Percentiles rank a stretch among this genome's conserved stretches.
Conservation (phyloP, 2,113 vertebrate genomes). For the Emydura subglobosa region DNA sequence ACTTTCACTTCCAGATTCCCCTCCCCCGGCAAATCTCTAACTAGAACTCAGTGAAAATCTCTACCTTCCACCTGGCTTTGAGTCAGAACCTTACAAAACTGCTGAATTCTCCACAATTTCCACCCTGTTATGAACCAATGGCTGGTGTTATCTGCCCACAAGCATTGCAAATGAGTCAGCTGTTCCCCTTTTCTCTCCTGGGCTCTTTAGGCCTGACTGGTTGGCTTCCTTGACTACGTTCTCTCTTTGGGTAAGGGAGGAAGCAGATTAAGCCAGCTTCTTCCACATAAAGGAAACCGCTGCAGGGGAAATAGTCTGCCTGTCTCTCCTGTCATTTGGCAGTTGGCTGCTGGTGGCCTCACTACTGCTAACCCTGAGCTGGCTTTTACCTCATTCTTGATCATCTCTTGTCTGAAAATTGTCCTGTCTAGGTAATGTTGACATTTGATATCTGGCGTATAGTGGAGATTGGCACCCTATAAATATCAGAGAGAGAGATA, state of each 20-base stretch:
- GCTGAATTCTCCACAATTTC: not conserved
- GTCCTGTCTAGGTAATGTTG: not conserved
- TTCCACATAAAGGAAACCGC: not conserved
- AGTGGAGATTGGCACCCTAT: rapidly evolving
- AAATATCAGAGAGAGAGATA: rapidly evolving
- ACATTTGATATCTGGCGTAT: not conserved
- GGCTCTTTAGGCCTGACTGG: not conserved
- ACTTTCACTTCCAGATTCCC: not conserved
- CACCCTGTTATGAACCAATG: not conserved
- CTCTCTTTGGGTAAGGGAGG: rapidly evolving
- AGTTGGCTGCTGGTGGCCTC: not conserved
- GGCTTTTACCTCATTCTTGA: not conserved
- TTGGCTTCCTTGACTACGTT: not conserved
- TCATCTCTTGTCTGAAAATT: rapidly evolving
- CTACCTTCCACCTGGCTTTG: not conserved
- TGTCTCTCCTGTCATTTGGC: not conserved
- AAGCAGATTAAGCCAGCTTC: conserved; percentile 52
- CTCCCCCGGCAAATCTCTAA: not conserved
- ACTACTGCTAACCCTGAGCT: rapidly evolving
- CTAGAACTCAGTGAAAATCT: not conserved
- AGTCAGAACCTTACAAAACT: not conserved
- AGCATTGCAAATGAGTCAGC: conserved; percentile 18
- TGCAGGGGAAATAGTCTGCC: not conserved
- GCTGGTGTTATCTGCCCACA: not conserved
- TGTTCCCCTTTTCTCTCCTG: conserved; percentile 6